phyloP scores from a whole-genome alignment of 2,888 invertebrate genomes.

The Caenorhabditis sp. region DNA sequence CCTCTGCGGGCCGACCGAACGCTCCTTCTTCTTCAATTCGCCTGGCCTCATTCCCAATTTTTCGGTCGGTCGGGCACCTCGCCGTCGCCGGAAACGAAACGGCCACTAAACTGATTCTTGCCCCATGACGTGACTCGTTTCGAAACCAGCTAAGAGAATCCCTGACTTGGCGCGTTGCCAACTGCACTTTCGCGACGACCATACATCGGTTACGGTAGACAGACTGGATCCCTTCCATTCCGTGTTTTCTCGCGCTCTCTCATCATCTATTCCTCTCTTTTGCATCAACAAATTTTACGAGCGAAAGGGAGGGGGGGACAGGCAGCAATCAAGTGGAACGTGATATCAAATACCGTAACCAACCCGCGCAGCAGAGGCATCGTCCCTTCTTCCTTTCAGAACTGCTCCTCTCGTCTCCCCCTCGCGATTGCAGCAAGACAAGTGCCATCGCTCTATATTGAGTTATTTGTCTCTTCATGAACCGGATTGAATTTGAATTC shows the following conservation, averaged over 20 bases:
- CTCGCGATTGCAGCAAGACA: conserved; percentile 26
- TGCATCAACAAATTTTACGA: conserved; percentile 35
- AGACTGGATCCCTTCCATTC: conserved; percentile 31
- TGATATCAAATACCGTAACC: conserved; percentile 43
- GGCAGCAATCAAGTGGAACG: conserved; percentile 27
- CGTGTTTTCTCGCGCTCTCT: not conserved
- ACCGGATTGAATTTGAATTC: conserved; percentile 54
- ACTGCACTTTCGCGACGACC: conserved; percentile 37
- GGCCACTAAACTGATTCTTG: conserved; percentile 21
- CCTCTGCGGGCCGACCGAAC: conserved; percentile 35
- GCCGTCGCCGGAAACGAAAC: conserved; percentile 46
- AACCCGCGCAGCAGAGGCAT: not conserved
- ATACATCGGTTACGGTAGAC: conserved; percentile 56
- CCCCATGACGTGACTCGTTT: conserved; percentile 51
- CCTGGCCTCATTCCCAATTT: conserved; percentile 41
- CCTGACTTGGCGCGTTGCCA: conserved; percentile 57
- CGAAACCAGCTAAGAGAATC: conserved; percentile 20
- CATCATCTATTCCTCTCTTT: conserved; percentile 26
- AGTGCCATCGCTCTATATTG: conserved; percentile 45
- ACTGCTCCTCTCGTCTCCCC: conserved; percentile 9
- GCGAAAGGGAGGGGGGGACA: too few relatives aligned
- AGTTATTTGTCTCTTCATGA: conserved; percentile 48
- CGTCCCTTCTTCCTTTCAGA: not conserved
- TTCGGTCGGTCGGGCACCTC: conserved; percentile 2
- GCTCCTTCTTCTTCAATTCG: not conserved